Conservation (phyloP, 2,888 invertebrate species). For the Sylvicola cinctus region DNA sequence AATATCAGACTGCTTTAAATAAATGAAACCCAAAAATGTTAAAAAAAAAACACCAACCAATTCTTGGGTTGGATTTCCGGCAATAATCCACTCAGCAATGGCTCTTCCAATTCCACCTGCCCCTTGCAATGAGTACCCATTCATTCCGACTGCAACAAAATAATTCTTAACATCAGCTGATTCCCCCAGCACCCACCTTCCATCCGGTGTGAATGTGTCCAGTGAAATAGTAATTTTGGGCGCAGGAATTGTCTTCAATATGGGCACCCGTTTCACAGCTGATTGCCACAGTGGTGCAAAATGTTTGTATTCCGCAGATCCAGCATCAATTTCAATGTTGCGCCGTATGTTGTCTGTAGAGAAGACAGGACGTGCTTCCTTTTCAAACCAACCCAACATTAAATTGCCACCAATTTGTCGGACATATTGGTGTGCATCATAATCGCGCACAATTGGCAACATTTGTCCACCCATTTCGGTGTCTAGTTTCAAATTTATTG, state of each 20-base stretch:
- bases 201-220: slow-evolving; percentile 51
- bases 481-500: slow-evolving; percentile 23
- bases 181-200: slow-evolving; percentile 45
- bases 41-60: too few species aligned
- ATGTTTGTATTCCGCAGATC: slow-evolving; percentile 23
- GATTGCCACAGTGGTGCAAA: slow-evolving; percentile 30
- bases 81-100: slow-evolving; percentile 45
- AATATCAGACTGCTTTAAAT: not conserved
- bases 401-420: slow-evolving; percentile 36
- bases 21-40: too few species aligned
- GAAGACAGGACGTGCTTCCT: slow-evolving; percentile 41
- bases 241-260: slow-evolving; percentile 28
- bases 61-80: slow-evolving; percentile 38
- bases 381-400: slow-evolving; percentile 44
- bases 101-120: slow-evolving; percentile 48
- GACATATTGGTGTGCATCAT: slow-evolving; percentile 39
- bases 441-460: slow-evolving; percentile 38
- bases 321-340: slow-evolving; percentile 30
- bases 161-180: slow-evolving; percentile 47
- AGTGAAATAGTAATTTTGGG: slow-evolving; percentile 38
- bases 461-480: slow-evolving; percentile 16
- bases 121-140: slow-evolving; percentile 44
- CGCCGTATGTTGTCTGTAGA: slow-evolving; percentile 24
- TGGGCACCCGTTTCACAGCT: slow-evolving; percentile 32
- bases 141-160: slow-evolving; percentile 53